A percentile compares a stretch with the other conserved stretches of the same genome.
These are phyloP conservation scores for Catocala nupta DNA, from an alignment of 2,888 invertebrate species.

Conservation along the genomic window DNA sequence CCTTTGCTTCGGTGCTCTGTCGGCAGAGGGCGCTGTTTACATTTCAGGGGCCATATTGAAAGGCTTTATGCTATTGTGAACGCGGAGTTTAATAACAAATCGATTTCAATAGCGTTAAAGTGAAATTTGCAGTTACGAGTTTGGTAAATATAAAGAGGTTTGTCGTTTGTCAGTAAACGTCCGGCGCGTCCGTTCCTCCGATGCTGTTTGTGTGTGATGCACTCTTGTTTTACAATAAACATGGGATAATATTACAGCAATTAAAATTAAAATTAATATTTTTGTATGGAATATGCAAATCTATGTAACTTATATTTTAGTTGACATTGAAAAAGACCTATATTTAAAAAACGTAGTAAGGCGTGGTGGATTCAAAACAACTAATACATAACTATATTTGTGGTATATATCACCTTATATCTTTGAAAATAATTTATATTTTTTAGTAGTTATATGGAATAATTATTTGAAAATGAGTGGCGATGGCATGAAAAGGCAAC, in stretches of 20 bases:
- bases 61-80: conserved; percentile 48
- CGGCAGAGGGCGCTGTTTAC: conserved; percentile 74
- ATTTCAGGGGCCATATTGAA: conserved; percentile 51
- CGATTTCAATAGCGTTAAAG: conserved; percentile 46
- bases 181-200: conserved; percentile 20
- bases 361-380: too few species aligned
- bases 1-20: conserved; percentile 37
- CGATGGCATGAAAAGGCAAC: conserved; percentile 23
- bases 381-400: too few species aligned
- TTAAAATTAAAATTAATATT: too few species aligned
- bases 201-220: conserved; percentile 16
- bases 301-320: too few species aligned
- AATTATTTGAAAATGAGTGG: too few species aligned
- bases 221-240: conserved; percentile 6
- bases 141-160: conserved; percentile 46
- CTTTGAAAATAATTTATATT: too few species aligned
- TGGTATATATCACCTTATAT: too few species aligned
- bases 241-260: not conserved
- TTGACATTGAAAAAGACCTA: too few species aligned
- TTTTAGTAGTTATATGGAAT: too few species aligned
- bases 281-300: too few species aligned
- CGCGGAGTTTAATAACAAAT: conserved; percentile 53
- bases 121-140: conserved; percentile 46
- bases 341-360: too few species aligned
- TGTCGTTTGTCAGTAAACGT: conserved; percentile 34